A percentile compares a stretch with the other conserved stretches of the same genome.
These are phyloP conservation scores for Betta splendens DNA, from an alignment of 2,797 vertebrate genomes.

Conservation along the genomic window DNA sequence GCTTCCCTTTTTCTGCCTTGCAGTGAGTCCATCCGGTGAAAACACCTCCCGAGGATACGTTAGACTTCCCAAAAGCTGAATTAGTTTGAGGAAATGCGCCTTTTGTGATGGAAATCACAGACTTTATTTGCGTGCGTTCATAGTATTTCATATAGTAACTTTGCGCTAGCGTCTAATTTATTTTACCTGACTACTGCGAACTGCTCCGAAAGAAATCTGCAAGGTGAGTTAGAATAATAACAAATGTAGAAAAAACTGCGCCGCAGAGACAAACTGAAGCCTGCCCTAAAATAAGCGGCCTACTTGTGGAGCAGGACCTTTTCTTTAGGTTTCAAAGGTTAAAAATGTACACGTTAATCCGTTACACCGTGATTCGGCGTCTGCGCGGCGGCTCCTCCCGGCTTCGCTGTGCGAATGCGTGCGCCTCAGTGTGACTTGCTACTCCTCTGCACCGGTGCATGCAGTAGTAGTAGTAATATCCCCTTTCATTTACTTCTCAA, in stretches of 20 bases:
- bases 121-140: slow-evolving; percentile 17
- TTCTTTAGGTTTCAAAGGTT: slow-evolving; percentile 24
- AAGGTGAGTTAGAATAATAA: slow-evolving; percentile 53
- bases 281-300: slow-evolving; percentile 28
- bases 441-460: slow-evolving; percentile 69
- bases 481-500: slow-evolving; percentile 68
- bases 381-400: slow-evolving; percentile 65
- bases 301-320: slow-evolving; percentile 39
- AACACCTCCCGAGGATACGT: slow-evolving; percentile 1
- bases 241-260: slow-evolving; percentile 2
- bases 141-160: slow-evolving; percentile 15
- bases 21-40: slow-evolving; percentile 1
- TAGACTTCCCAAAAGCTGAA: neutral
- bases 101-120: neutral
- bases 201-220: slow-evolving; percentile 56
- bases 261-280: slow-evolving; percentile 43
- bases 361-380: slow-evolving; percentile 54
- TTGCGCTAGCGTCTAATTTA: slow-evolving; percentile 20
- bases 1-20: neutral
- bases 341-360: slow-evolving; percentile 39
- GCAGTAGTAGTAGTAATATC: slow-evolving; percentile 69
- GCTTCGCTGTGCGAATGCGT: slow-evolving; percentile 57
- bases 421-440: slow-evolving; percentile 64
- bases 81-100: neutral
- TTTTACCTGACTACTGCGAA: slow-evolving; percentile 72